Conservation (phyloP, 2,797 vertebrate species). For the Channallabes apus region DNA sequence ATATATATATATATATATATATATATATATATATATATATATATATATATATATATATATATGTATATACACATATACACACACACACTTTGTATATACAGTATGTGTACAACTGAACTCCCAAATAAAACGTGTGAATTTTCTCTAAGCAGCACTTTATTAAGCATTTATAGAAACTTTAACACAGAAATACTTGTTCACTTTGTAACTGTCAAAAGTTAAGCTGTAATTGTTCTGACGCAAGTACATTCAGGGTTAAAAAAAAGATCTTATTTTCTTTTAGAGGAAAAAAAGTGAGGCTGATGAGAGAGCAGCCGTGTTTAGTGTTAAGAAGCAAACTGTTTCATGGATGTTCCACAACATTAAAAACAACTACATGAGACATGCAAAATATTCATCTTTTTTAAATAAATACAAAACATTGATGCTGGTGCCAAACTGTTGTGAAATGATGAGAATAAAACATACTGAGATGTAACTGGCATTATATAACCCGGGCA, state of each 20-base stretch:
- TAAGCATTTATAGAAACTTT: background rate
- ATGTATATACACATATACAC: too few relatives aligned
- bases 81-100: too few relatives aligned
- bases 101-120: background rate
- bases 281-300: background rate
- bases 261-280: background rate
- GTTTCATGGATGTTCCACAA: background rate
- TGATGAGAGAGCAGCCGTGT: background rate
- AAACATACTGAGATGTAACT: background rate
- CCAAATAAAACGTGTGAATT: background rate
- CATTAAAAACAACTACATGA: background rate
- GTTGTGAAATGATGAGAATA: background rate
- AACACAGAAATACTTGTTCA: too few relatives aligned
- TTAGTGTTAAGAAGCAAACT: background rate
- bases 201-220: background rate
- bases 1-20: too few relatives aligned
- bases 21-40: too few relatives aligned
- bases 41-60: too few relatives aligned
- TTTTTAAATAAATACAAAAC: background rate
- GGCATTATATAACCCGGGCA: background rate
- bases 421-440: background rate
- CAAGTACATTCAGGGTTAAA: background rate
- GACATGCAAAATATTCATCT: background rate
- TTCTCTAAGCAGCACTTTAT: background rate
- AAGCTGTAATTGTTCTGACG: background rate